These are phyloP conservation scores for Axinella damicornis DNA, from an alignment of 37 sponge, comb jelly and placozoan species.

Conservation along the genomic window DNA sequence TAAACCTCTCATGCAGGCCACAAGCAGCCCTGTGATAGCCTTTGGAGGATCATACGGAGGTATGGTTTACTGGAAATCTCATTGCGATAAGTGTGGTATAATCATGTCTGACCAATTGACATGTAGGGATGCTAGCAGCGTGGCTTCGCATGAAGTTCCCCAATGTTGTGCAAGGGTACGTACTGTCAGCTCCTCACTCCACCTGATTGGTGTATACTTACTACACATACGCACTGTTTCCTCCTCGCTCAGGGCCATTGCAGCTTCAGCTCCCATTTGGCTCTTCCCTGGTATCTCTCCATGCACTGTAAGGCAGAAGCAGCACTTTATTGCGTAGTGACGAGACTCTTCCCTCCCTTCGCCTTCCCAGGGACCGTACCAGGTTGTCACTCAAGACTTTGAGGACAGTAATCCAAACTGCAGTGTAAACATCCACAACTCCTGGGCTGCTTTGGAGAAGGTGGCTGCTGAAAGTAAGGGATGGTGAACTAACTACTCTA, in stretches of 20 bases:
- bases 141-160: slow-evolving; percentile 96
- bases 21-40: slow-evolving; percentile 73
- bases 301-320: slow-evolving; percentile 60
- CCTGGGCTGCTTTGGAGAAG: slow-evolving; percentile 52
- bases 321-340: neutral
- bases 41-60: slow-evolving; percentile 98
- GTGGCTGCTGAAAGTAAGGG: slow-evolving; percentile 8
- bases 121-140: slow-evolving; percentile 89
- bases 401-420: slow-evolving; percentile 30
- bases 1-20: neutral
- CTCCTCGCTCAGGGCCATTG: slow-evolving; percentile 57
- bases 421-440: slow-evolving; percentile 41
- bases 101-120: neutral
- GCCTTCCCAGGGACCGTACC: slow-evolving; percentile 32
- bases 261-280: slow-evolving; percentile 96
- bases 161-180: slow-evolving; percentile 73
- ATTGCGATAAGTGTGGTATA: neutral
- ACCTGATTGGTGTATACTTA: too few species aligned
- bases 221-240: too few species aligned
- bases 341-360: neutral
- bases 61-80: slow-evolving; percentile 15
- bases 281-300: slow-evolving; percentile 60
- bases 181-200: neutral
- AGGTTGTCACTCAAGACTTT: slow-evolving; percentile 56
- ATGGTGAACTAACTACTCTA: neutral